These are phyloP conservation scores for Sylvia borin DNA, from an alignment of 2,797 vertebrate genomes.

Conservation along the genomic window DNA sequence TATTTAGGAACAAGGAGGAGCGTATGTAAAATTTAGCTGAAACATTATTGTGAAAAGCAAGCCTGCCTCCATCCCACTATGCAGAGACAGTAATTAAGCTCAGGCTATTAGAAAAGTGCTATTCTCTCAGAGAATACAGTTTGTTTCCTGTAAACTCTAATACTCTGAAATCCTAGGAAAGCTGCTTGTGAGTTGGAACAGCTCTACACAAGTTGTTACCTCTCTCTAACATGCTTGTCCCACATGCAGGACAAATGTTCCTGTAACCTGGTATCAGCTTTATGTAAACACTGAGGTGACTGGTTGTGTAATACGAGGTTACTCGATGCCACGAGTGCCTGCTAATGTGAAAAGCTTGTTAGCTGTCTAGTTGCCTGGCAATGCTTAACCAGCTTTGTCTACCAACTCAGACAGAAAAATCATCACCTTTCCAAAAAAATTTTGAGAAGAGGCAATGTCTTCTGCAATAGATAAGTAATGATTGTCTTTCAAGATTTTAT, in stretches of 20 bases:
- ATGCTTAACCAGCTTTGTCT: neutral
- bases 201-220: neutral
- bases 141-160: neutral
- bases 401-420: neutral
- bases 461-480: neutral
- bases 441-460: neutral
- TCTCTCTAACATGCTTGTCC: neutral
- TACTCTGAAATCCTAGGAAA: neutral
- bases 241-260: neutral
- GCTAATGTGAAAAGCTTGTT: conserved; percentile 47
- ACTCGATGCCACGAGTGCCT: neutral
- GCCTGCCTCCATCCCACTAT: neutral
- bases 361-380: conserved; percentile 6
- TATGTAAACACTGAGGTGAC: neutral
- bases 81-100: neutral
- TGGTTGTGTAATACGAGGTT: neutral
- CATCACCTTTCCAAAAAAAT: neutral
- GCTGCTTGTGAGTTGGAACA: neutral
- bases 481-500: neutral
- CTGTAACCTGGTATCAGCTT: neutral
- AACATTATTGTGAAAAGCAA: neutral
- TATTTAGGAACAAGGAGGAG: neutral
- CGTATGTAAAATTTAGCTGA: neutral
- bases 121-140: neutral
- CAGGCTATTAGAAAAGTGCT: neutral